phyloP scores from a whole-genome alignment of 2,888 invertebrate species.

The Cantharis nigra region DNA sequence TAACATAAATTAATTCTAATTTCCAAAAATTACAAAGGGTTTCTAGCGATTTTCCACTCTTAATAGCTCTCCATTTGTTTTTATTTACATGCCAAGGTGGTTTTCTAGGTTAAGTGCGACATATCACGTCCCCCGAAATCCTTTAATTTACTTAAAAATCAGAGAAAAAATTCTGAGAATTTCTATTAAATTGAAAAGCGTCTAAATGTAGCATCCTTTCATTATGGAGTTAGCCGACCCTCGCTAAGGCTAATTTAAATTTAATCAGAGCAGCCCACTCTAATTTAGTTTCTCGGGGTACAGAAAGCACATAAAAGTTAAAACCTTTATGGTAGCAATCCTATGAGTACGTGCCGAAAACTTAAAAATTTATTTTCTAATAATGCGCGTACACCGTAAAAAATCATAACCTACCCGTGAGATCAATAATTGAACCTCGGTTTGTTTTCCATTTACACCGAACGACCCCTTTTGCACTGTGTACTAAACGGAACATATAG shows the following conservation, averaged over 20 bases:
- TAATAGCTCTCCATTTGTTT: background rate
- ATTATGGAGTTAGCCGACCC: background rate
- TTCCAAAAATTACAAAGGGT: background rate
- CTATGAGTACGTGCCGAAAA: background rate
- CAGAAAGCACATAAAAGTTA: background rate
- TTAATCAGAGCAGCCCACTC: background rate
- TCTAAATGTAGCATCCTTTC: background rate
- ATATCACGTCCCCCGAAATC: background rate
- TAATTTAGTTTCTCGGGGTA: background rate
- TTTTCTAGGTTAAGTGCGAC: background rate
- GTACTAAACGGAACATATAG: background rate
- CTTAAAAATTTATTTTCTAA: background rate
- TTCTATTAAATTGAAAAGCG: background rate
- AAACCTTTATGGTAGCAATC: background rate
- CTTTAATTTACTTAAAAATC: background rate
- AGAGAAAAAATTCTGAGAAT: background rate
- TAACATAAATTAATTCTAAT: background rate
- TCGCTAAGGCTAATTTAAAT: background rate
- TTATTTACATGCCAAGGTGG: background rate
- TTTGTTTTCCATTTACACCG: background rate
- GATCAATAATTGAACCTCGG: background rate
- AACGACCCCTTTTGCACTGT: background rate
- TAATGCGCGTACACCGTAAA: background rate
- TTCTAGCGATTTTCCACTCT: background rate
- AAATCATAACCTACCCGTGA: background rate